phyloP scores from a whole-genome alignment of 2,888 invertebrate genomes.

The Brachyptera risi region DNA sequence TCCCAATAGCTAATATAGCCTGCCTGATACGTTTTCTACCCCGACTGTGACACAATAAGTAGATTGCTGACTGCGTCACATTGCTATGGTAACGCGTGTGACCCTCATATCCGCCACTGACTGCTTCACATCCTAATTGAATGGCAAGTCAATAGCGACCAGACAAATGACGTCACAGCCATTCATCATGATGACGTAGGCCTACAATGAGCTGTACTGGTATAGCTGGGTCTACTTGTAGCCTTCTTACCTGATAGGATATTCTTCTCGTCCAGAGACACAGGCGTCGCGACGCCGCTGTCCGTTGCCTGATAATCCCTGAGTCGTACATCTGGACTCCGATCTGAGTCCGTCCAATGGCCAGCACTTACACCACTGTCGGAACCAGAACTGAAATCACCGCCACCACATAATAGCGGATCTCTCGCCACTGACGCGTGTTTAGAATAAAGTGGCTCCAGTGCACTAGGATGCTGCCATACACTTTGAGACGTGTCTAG shows the following conservation, averaged over 20 bases:
- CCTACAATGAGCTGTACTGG: too few species aligned
- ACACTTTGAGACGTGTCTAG: constrained; percentile 14
- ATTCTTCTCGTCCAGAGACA: constrained; percentile 32
- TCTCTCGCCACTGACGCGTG: constrained; percentile 25
- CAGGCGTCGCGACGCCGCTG: constrained; percentile 32
- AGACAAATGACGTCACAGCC: too few species aligned
- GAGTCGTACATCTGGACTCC: constrained; percentile 33
- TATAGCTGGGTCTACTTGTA: too few species aligned
- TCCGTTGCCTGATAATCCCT: constrained; percentile 20
- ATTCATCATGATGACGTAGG: too few species aligned
- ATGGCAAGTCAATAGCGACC: too few species aligned
- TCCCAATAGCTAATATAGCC: too few species aligned
- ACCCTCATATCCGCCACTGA: too few species aligned
- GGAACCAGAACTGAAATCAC: constrained; percentile 34
- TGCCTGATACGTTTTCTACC: too few species aligned
- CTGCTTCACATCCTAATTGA: too few species aligned
- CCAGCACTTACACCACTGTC: constrained; percentile 35
- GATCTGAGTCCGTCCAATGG: constrained; percentile 36
- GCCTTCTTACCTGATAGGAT: constrained; percentile 32
- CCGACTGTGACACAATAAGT: too few species aligned
- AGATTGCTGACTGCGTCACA: too few species aligned
- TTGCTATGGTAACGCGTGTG: too few species aligned
- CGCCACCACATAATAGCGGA: constrained; percentile 32
- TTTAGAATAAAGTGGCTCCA: constrained; percentile 18
- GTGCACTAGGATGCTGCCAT: constrained; percentile 1